Base-by-base conservation (phyloP, 1,140 invertebrate genomes). In the Zaprionus ornatus region DNA sequence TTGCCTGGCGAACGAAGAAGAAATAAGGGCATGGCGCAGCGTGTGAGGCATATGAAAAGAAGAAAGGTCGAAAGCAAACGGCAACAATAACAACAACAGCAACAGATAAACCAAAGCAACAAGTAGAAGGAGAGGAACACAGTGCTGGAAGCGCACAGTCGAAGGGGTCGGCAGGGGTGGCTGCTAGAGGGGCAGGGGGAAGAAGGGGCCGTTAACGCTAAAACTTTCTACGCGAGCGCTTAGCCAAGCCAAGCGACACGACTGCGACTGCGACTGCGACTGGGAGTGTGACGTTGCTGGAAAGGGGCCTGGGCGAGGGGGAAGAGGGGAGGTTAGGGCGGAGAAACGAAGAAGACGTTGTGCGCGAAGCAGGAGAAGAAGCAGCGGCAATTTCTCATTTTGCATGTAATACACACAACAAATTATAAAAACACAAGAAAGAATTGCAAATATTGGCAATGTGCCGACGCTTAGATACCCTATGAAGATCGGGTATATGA, bases 171-270 rank as follows among this genome's bases (percentile, higher is more conserved):
- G 23, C 25, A 54, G 72, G 68, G 32, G 78, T 78, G 66, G 75
- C 65, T 37, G 71, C 63, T 62, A 37, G 13, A 50, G 23, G 21
- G 48, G 61, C 23, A 21, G 29, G 19, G 15, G 35, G 69, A 55
- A 13, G 37, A 7, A 17, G 27, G 78, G 69, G 66, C 79, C 75
- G 70, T 82, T 82, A 85, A 85, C 80, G 77, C 79, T 84, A 80
- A 88, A 90, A 88, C 84, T 88, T 88, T 88, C 84, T 88, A 88
- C 80, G 74, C 82, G 80, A 87, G 85, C 80, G 84, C 84, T 88
- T 87, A 87, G 78, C 84, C 84, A 87, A 88, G 84, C 84, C 84
- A 88, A 88, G 86, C 84, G 73, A 70, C 64, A 50, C 74, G 74
- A 32, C 56, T 54, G 37, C 40, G 48, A 19, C 23, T 42, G n/a